Percentiles rank a stretch among this genome's conserved stretches.
These are phyloP conservation scores for Periplaneta americana DNA, from an alignment of 1,140 invertebrate genomes.

Conservation along the genomic window DNA sequence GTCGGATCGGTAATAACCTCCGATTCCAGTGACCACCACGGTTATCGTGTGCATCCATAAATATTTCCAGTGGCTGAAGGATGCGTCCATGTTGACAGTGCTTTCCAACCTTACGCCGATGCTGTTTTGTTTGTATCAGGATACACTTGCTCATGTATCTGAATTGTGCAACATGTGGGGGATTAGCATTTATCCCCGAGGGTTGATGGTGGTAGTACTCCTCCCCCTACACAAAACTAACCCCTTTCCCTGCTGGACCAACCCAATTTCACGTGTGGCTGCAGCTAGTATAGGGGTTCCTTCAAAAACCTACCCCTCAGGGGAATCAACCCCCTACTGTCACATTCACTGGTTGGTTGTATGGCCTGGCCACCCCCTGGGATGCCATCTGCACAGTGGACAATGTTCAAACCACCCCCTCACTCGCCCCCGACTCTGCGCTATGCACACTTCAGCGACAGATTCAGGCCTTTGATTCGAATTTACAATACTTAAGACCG, in stretches of 20 bases:
- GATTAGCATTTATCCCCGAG: background rate
- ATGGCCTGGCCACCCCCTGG: background rate
- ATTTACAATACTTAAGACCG: background rate
- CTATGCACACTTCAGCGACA: background rate
- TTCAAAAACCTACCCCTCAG: background rate
- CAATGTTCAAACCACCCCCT: constrained; percentile 1
- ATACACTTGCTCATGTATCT: background rate
- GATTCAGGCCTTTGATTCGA: background rate
- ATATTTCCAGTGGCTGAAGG: too few relatives aligned
- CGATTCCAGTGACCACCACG: too few relatives aligned
- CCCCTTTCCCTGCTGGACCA: background rate
- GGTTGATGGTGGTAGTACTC: background rate
- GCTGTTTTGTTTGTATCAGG: background rate
- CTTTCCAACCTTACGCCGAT: background rate
- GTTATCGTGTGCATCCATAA: too few relatives aligned
- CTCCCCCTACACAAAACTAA: background rate
- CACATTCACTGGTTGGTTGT: background rate
- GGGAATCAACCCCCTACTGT: constrained; percentile 1
- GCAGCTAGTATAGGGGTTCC: background rate
- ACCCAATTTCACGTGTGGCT: constrained; percentile 9
- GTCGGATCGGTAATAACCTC: too few relatives aligned
- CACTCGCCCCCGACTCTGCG: background rate
- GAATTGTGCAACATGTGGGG: background rate
- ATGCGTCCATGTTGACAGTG: background rate
- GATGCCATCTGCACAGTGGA: constrained; percentile 8